Evolutionary conservation across 2,888 invertebrate genomes (phyloP), one percentile per base, ranked within the genome.

Genomic region (Aleiodes testaceus): DNA sequence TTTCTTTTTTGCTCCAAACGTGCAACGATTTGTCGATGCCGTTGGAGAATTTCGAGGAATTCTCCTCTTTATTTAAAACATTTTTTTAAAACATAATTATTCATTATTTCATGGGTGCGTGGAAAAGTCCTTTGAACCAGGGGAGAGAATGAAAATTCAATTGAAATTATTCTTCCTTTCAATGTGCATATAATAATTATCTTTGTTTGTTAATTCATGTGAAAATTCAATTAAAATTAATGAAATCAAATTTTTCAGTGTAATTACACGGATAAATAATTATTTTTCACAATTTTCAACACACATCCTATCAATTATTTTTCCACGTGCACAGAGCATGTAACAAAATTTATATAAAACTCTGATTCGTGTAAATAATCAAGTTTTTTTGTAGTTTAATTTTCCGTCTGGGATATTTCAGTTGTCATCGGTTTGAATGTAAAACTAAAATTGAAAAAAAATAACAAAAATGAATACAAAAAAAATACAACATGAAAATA

Each of bases 1-100:
- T 42, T 7, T 11, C 18, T 26, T 22, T 22, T 22, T 22, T 26
- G 3, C 5, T 26, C n/a, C n/a, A n/a, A 26, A 26, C 26, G 26
- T 26, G 26, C 75, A 70, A 77, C 77, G 77, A 77, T 77, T 77
- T 77, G 77, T 77, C 77, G 74, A 71, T 74, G 73, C 36, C 55
- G 16, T 55, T 30, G 4, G 5, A 26, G 55, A 36, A 55, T 55
- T 55, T 55, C 55, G 55, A 5, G 30, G 55, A 55, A 55, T 55
- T 55, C 26, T 16, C 9, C 30, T 3, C 3, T 26, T 16, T 55
- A 14, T 67, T 63, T 18, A n/a, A n/a, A n/a, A 26, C 44, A 14
- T 45, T 59, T 44, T 14, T 44, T 18, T 50, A 22, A 42, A 42
- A 55, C 16, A n/a, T n/a, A 69, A 47, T 36, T 55, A 68, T 66